Percentiles rank a stretch among this genome's conserved stretches.
Conservation (phyloP, 2,888 invertebrate species). For the Ephialtes manifestator region DNA sequence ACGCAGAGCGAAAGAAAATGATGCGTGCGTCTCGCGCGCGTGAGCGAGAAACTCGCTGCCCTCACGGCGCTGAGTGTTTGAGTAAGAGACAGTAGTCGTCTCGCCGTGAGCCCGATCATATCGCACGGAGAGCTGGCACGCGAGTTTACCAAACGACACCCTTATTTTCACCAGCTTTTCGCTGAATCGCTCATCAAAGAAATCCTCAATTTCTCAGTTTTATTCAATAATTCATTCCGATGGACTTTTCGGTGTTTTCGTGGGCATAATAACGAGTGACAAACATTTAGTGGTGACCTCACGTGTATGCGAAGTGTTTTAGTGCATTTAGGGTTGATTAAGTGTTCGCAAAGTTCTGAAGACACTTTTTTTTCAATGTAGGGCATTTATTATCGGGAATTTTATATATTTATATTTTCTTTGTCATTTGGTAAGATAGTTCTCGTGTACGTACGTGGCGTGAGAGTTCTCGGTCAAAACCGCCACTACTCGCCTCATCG, state of each 20-base stretch:
- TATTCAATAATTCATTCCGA: neutral
- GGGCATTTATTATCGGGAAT: neutral
- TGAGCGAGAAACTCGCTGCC: conserved; percentile 72
- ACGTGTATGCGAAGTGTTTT: neutral
- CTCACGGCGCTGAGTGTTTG: conserved; percentile 54
- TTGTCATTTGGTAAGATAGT: neutral
- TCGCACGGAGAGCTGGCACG: conserved; percentile 68
- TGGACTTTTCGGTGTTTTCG: neutral
- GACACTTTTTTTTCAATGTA: neutral
- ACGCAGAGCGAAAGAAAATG: conserved; percentile 49
- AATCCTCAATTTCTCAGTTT: neutral
- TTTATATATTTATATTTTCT: conserved; percentile 25
- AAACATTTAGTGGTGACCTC: neutral
- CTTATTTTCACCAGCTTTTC: neutral
- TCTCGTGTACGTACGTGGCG: conserved; percentile 5
- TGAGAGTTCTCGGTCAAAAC: conserved; percentile 45
- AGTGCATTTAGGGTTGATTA: neutral
- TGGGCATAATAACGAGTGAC: neutral
- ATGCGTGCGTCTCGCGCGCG: conserved; percentile 66
- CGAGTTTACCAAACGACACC: conserved; percentile 20
- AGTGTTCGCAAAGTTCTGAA: neutral
- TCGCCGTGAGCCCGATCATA: conserved; percentile 77
- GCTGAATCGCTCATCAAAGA: neutral
- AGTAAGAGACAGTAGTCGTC: conserved; percentile 78
- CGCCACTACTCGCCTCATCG: conserved; percentile 40